These are phyloP conservation scores for Leiothrix lutea DNA, from an alignment of 2,113 vertebrate species.

Conservation along the genomic window DNA sequence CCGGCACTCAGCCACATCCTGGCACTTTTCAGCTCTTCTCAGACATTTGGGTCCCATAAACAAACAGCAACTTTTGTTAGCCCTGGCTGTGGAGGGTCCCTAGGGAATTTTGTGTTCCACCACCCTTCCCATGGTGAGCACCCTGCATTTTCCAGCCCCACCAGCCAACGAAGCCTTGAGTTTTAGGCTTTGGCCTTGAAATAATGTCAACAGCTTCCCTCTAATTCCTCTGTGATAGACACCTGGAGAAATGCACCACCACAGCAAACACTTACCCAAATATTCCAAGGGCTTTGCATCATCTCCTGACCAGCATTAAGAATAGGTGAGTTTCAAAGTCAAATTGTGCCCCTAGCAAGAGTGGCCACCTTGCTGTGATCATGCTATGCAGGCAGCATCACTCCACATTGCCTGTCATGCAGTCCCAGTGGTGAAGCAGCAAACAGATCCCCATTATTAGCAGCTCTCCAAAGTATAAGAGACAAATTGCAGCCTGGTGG, in stretches of 20 bases:
- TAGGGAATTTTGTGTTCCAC: background rate
- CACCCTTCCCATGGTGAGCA: background rate
- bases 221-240: background rate
- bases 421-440: background rate
- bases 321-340: background rate
- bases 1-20: background rate
- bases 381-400: background rate
- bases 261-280: background rate
- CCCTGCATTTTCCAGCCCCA: background rate
- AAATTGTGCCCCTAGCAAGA: background rate
- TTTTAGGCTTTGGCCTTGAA: background rate
- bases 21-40: background rate
- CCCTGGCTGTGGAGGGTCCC: background rate
- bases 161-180: background rate
- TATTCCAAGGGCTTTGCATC: background rate
- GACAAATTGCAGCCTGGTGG: background rate
- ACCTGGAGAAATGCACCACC: background rate
- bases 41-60: slow-evolving; percentile 13
- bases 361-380: background rate
- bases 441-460: background rate
- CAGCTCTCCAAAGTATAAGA: background rate
- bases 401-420: background rate
- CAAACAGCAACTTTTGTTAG: background rate
- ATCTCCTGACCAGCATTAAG: background rate
- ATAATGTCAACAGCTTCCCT: background rate